Base-by-base conservation (phyloP, 2,888 invertebrate species). In the Meteorus cinctellus region DNA sequence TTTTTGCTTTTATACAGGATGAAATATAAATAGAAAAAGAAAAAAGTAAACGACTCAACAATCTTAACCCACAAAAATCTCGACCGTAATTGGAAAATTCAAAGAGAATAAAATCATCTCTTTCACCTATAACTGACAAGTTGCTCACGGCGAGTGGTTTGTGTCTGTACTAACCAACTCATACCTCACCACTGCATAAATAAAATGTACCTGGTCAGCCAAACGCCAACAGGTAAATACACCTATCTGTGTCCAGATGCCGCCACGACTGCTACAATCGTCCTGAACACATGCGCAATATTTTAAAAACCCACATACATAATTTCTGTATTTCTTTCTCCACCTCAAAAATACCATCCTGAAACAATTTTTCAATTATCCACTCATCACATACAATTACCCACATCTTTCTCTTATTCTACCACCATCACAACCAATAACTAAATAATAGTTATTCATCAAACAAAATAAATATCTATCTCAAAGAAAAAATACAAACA, bases 181-280 rank as follows among this genome's bases (percentile, higher is more conserved):
- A 5, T 14, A 12, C 14, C 10, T 14, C 27, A 12, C 12, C 24
- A n/a, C 1, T 55, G 48, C 6, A 48, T 60, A 14, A 12, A 29
- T 60, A 12, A 31, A 29, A 31, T 69, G 34, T 69, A 69, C 69
- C 69, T 69, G 69, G 59, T 69, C 69, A 69, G 69, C 24, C 4
- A 31, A 19, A 10, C 10, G n/a, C 12, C 6, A 4, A 16, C 59
- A 31, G 31, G 31, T 69, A 27, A 36, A 55, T 55, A 55, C 34
- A 31, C 8, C 8, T 12, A 29, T 12, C 29, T 29, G 16, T 59
- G 19, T 34, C 24, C 12, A 71, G 71, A 71, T 71, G 71, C 8
- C 71, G 71, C 71, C 71, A 71, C 71, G 71, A 41, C 60, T 45
- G 59, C 71, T 8, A 62, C 36, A 31, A 24, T 36, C 19, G 55